Conservation (phyloP, 1,140 invertebrate genomes). For the Drosophila lowei region DNA sequence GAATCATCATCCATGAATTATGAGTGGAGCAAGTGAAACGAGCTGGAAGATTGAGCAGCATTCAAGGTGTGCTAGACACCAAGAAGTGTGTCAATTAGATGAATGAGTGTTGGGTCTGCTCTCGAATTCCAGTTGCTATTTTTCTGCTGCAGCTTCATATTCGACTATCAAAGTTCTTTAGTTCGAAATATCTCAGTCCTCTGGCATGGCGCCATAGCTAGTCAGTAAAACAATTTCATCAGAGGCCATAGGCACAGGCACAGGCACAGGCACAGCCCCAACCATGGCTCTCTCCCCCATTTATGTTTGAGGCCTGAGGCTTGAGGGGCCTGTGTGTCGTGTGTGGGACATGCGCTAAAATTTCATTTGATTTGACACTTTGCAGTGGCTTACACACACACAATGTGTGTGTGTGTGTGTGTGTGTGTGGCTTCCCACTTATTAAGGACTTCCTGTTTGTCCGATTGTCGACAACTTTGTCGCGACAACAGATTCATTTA, state of each 20-base stretch:
- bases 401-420: constrained; percentile 12
- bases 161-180: too few species aligned
- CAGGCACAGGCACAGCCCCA: background rate
- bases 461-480: constrained; percentile 67
- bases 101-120: too few species aligned
- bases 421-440: constrained; percentile 38
- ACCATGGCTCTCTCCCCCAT: background rate
- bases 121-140: too few species aligned
- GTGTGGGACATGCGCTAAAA: constrained; percentile 71
- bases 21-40: constrained; percentile 45
- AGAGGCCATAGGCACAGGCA: constrained; percentile 1
- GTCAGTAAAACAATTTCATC: constrained; percentile 59
- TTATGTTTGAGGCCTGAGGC: constrained; percentile 1
- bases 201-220: constrained; percentile 10
- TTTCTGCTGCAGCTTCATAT: too few species aligned
- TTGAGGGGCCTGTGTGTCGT: constrained; percentile 27
- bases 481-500: constrained; percentile 81
- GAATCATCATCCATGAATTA: constrained; percentile 38
- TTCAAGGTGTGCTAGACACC: constrained; percentile 28
- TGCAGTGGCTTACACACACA: constrained; percentile 44
- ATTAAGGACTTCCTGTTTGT: constrained; percentile 78
- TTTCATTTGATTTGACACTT: constrained; percentile 78
- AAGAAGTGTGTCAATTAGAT: too few species aligned
- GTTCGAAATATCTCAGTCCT: too few species aligned
- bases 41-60: constrained; percentile 29